phyloP scores from a whole-genome alignment of 2,797 vertebrate genomes.

The Chaetophractus vellerosus region DNA sequence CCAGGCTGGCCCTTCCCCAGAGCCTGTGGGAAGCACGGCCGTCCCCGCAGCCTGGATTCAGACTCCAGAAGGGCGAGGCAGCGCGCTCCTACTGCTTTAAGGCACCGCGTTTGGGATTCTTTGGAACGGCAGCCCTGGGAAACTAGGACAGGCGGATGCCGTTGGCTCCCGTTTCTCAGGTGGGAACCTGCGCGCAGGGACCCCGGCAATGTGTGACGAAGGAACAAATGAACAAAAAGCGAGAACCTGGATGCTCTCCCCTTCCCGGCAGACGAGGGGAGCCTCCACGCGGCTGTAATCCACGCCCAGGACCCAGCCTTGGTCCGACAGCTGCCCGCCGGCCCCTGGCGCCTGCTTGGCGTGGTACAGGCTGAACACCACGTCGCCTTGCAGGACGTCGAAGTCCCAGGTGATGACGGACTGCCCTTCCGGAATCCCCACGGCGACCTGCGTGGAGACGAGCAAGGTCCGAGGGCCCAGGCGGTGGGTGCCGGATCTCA shows the following conservation, averaged over 20 bases:
- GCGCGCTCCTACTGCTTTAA: background rate
- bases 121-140: background rate
- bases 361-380: conserved; percentile 92
- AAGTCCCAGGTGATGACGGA: conserved; percentile 94
- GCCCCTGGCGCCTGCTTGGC: conserved; percentile 84
- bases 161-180: background rate
- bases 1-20: background rate
- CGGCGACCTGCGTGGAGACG: conserved; percentile 83
- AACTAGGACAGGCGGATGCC: background rate
- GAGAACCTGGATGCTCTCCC: conserved; percentile 93
- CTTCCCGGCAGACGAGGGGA: conserved; percentile 91
- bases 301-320: conserved; percentile 88
- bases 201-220: background rate
- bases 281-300: conserved; percentile 91
- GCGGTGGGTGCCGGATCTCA: background rate
- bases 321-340: conserved; percentile 88
- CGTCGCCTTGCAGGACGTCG: conserved; percentile 91
- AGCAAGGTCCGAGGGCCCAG: background rate
- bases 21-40: fast-evolving
- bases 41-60: background rate
- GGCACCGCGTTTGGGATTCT: background rate
- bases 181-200: fast-evolving
- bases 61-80: no score
- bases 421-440: conserved; percentile 91
- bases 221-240: background rate